Evolutionary conservation across 2,888 invertebrate genomes (phyloP).

Genomic region (Galeruca laticollis): DNA sequence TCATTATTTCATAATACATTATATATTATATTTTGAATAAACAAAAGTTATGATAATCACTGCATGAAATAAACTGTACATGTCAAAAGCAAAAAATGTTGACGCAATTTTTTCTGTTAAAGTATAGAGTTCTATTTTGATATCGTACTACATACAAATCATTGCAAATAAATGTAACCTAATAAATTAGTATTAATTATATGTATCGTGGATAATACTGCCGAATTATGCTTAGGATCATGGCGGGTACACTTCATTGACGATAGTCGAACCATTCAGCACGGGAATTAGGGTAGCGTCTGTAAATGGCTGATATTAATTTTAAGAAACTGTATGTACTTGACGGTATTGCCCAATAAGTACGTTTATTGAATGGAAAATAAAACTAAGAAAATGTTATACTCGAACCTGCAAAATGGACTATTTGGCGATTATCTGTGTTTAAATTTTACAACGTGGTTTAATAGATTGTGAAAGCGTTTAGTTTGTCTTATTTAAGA

Average conservation of each 20-base stretch:
- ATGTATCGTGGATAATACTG: slow-evolving; percentile 36
- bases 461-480: too few relatives aligned
- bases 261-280: neutral
- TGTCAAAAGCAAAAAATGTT: too few relatives aligned
- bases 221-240: slow-evolving; percentile 13
- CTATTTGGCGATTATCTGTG: too few relatives aligned
- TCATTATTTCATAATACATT: too few relatives aligned
- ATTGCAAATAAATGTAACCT: slow-evolving; percentile 30
- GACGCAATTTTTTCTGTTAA: neutral
- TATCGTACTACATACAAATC: slow-evolving; percentile 14
- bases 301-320: neutral
- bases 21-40: too few relatives aligned
- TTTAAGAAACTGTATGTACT: slow-evolving; percentile 1
- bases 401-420: neutral
- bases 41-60: too few relatives aligned
- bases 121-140: neutral
- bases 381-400: neutral
- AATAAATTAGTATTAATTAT: slow-evolving; percentile 36
- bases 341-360: neutral
- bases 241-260: slow-evolving; percentile 4
- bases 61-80: too few relatives aligned
- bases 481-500: too few relatives aligned
- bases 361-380: neutral
- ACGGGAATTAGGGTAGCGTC: slow-evolving; percentile 1
- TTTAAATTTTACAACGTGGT: too few relatives aligned